Percentiles rank a stretch among this genome's conserved stretches.
Conservation (phyloP, 2,797 vertebrate species). For the Fistularia commersonii region DNA sequence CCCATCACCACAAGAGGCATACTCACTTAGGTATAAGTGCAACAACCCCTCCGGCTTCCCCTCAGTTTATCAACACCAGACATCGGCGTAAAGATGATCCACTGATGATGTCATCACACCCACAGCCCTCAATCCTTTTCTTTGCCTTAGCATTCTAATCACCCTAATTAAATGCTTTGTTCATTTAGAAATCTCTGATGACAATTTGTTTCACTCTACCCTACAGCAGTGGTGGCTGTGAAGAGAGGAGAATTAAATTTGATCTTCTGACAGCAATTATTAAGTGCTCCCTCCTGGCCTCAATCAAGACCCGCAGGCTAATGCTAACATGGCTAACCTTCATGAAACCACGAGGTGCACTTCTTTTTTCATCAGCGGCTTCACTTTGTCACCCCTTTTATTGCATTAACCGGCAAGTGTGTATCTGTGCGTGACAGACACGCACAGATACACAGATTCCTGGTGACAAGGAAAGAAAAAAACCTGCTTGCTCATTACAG, state of each 20-base stretch:
- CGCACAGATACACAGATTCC: neutral
- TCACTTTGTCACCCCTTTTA: conserved; percentile 33
- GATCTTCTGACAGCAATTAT: conserved; percentile 99
- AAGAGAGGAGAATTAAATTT: conserved; percentile 98
- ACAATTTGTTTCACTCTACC: conserved; percentile 98
- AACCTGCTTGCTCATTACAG: neutral
- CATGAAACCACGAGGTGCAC: conserved; percentile 59
- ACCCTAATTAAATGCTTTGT: conserved; percentile 99
- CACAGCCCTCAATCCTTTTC: conserved; percentile 48
- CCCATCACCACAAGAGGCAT: conserved; percentile 18
- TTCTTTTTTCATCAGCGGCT: conserved; percentile 41
- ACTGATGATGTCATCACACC: conserved; percentile 79
- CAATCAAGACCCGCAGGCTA: conserved; percentile 89
- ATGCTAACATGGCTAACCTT: conserved; percentile 83
- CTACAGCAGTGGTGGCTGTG: conserved; percentile 93
- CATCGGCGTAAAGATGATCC: conserved; percentile 70
- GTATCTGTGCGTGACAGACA: conserved; percentile 3
- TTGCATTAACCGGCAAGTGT: neutral
- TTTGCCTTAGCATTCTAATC: conserved; percentile 87
- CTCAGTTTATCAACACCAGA: conserved; percentile 58
- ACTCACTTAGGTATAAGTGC: conserved; percentile 42
- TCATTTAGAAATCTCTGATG: conserved; percentile 97
- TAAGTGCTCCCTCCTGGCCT: conserved; percentile 98
- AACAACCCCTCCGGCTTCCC: conserved; percentile 5
- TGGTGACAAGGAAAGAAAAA: conserved; percentile 9